Conservation (phyloP, 2,797 vertebrate species). For the Hydrolagus colliei region DNA sequence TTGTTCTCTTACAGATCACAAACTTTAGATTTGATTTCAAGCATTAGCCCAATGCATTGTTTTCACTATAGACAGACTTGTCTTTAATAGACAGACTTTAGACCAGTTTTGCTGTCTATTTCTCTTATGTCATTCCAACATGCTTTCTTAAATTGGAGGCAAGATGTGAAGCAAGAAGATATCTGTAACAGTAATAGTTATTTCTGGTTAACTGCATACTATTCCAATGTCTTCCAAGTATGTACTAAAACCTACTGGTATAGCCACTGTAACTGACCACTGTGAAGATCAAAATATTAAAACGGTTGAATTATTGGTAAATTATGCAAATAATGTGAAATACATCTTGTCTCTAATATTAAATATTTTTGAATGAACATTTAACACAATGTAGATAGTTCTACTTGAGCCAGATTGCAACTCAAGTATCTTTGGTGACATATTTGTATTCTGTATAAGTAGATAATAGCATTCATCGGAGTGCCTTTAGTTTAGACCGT, state of each 20-base stretch:
- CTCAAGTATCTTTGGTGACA: neutral
- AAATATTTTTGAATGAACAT: neutral
- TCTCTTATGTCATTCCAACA: neutral
- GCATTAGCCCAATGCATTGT: slow-evolving; percentile 12
- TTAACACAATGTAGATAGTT: slow-evolving; percentile 1
- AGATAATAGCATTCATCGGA: neutral
- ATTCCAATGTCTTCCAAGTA: neutral
- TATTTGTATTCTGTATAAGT: slow-evolving; percentile 4
- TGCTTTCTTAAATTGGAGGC: neutral
- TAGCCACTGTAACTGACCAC: neutral
- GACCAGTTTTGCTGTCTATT: neutral
- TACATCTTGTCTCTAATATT: neutral
- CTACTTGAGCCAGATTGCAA: neutral
- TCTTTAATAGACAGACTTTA: neutral
- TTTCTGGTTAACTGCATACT: neutral
- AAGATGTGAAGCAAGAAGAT: neutral
- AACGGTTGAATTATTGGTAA: neutral
- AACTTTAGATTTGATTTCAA: slow-evolving; percentile 11
- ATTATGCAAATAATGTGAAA: neutral
- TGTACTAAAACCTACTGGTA: neutral
- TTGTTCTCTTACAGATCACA: neutral
- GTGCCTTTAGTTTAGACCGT: slow-evolving; percentile 10
- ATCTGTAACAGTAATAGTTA: neutral
- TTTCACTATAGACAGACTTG: neutral
- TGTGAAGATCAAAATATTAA: neutral